Base-by-base conservation (phyloP, 2,888 invertebrate species). In the Noctua janthina region DNA sequence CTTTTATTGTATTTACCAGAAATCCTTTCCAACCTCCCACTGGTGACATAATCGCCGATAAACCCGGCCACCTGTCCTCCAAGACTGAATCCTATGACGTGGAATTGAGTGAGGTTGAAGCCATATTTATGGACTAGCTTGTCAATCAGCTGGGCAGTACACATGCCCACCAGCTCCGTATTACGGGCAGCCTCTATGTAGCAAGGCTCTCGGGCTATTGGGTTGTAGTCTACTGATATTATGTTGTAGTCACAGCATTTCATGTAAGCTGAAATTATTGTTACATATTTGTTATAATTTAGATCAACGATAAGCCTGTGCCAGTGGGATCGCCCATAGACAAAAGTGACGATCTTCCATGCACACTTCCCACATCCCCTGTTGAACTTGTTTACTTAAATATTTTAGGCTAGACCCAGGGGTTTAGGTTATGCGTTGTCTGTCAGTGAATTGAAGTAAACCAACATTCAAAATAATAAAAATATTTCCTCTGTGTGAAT, bases 61-160 rank as follows among this genome's bases (percentile, higher is more conserved):
- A 93, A 96, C 0, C 98, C 98, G 0, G 97, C 97, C 0, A 96
- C 95, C 82, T 98, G 98, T 0, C 96, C 98, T 0, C 98, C 98
- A 23, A 98, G 95, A 90, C 98, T 98, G 89, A 98, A 98, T 0
- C 98, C 98, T 70, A 98, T 97, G 1, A 98, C 91, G 88, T 98
- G 98, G 75, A 98, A 94, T 71, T 91, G 91, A 1, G 95, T 89
- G n/a, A 97, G 91, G 0, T 92, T 81, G 64, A 97, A 96, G 0
- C 94, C 91, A 70, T 94, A 90, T 0, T 94, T 90, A 2, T 89
- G 89, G 17, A 97, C 95, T 71, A 98, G 90, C 51, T 92, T 91
- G 79, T 97, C 97, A 0, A 98, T 96, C 10, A 98, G 92, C 88
- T 97, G 97, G 0, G 97, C 98, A 0, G 96, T 94, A 87, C 98